Percentiles rank a stretch among this genome's conserved stretches.
Evolutionary conservation across 2,797 vertebrate genomes (phyloP).

Genomic region (Petrocephalus schoutedeni): DNA sequence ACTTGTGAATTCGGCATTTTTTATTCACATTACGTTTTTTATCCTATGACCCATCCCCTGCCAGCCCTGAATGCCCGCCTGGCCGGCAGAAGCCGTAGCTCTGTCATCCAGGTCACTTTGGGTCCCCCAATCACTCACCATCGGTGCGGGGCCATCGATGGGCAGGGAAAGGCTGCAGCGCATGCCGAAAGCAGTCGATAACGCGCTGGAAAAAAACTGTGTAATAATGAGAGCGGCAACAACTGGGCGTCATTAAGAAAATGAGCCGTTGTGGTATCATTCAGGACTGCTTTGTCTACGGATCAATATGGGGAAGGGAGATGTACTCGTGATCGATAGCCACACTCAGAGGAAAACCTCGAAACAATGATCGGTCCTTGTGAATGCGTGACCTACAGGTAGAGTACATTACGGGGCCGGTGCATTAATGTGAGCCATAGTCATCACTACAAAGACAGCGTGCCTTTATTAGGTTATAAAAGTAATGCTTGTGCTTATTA

Average conservation of each 20-base stretch:
- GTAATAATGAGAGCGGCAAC: constrained; percentile 88
- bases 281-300: constrained; percentile 81
- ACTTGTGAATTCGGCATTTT: not conserved
- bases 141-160: constrained; percentile 61
- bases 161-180: constrained; percentile 84
- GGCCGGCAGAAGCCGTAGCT: not conserved
- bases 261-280: constrained; percentile 81
- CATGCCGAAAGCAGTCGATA: constrained; percentile 78
- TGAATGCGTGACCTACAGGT: constrained; percentile 20
- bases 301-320: constrained; percentile 66
- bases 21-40: not conserved
- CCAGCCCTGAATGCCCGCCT: not conserved
- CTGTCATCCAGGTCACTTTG: not conserved
- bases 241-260: constrained; percentile 77
- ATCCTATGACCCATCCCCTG: not conserved
- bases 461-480: not conserved
- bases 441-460: not conserved
- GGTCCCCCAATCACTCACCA: not conserved
- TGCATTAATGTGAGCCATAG: not conserved
- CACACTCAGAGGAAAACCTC: constrained; percentile 26
- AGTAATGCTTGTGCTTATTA: not conserved
- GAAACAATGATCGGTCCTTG: not conserved
- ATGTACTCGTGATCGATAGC: constrained; percentile 55
- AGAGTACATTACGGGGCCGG: not conserved
- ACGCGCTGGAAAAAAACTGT: constrained; percentile 88